Evolutionary conservation across 2,797 vertebrate genomes (phyloP).

Genomic region (Diceros bicornis): DNA sequence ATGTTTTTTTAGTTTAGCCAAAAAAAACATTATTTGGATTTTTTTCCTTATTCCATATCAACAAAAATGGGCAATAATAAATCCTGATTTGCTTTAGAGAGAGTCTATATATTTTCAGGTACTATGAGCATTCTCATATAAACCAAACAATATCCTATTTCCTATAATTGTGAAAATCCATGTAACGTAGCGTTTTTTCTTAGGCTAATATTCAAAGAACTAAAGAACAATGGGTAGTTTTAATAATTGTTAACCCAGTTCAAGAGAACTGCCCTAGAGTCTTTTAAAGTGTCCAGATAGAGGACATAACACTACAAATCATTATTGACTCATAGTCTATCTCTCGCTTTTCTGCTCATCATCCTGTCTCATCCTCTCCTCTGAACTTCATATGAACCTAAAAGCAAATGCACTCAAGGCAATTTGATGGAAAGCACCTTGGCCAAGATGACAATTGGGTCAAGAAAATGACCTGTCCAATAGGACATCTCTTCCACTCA

Average conservation of each 20-base stretch:
- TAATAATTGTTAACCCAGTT: neutral
- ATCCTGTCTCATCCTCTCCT: neutral
- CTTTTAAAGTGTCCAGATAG: neutral
- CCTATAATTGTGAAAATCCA: neutral
- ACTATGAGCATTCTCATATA: neutral
- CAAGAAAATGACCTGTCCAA: neutral
- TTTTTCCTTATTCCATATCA: neutral
- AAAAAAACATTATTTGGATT: neutral
- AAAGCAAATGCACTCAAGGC: neutral
- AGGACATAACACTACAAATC: neutral
- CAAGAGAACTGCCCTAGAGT: neutral
- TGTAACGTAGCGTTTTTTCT: neutral
- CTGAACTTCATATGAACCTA: neutral
- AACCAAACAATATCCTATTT: neutral
- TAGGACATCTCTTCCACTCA: neutral
- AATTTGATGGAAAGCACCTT: neutral
- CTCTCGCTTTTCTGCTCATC: neutral
- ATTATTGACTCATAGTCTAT: neutral
- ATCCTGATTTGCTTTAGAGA: neutral
- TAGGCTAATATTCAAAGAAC: neutral
- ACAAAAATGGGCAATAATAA: neutral
- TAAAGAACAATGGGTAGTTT: neutral
- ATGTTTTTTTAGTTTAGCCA: neutral
- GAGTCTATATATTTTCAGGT: neutral
- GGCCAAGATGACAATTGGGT: neutral